A percentile compares a stretch with the other conserved stretches of the same genome.
Evolutionary conservation across 2,888 invertebrate genomes (phyloP).

Genomic region (Gryllus longicercus): DNA sequence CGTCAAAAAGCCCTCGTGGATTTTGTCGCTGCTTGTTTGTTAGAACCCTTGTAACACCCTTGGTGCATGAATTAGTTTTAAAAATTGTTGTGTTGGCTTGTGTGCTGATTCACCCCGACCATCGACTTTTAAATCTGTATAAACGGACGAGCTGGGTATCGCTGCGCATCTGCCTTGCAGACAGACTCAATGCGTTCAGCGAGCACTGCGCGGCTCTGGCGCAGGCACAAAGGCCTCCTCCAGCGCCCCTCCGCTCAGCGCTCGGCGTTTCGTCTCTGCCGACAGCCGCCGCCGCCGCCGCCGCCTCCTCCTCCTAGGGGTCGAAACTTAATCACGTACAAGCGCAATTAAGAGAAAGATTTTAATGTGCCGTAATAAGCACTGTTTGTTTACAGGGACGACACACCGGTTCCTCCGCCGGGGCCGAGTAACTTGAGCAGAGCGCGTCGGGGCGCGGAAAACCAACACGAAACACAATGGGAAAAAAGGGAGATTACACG

Average conservation of each 20-base stretch:
- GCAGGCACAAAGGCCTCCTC: too few relatives aligned
- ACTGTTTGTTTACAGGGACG: not conserved
- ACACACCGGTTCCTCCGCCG: not conserved
- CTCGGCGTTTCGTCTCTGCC: not conserved
- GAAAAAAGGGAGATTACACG: conserved; percentile 3
- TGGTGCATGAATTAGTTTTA: too few relatives aligned
- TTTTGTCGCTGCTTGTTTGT: too few relatives aligned
- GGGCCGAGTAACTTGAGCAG: not conserved
- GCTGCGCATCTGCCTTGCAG: not conserved
- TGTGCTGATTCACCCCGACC: too few relatives aligned
- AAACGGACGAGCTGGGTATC: too few relatives aligned
- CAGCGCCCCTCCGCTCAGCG: not conserved
- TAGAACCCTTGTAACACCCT: too few relatives aligned
- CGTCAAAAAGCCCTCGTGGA: too few relatives aligned
- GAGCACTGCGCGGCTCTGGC: too few relatives aligned
- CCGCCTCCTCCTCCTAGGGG: not conserved
- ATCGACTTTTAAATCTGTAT: too few relatives aligned
- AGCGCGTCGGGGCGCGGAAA: not conserved
- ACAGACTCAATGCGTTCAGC: not conserved
- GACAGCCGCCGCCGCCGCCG: not conserved
- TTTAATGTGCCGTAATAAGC: conserved; percentile 10
- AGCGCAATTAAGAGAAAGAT: not conserved
- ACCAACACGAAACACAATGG: conserved; percentile 17
- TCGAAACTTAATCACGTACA: not conserved
- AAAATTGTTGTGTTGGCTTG: too few relatives aligned